Base-by-base conservation (phyloP, 64 coral and sea anemone species). In the Actinia tenebrosa region DNA sequence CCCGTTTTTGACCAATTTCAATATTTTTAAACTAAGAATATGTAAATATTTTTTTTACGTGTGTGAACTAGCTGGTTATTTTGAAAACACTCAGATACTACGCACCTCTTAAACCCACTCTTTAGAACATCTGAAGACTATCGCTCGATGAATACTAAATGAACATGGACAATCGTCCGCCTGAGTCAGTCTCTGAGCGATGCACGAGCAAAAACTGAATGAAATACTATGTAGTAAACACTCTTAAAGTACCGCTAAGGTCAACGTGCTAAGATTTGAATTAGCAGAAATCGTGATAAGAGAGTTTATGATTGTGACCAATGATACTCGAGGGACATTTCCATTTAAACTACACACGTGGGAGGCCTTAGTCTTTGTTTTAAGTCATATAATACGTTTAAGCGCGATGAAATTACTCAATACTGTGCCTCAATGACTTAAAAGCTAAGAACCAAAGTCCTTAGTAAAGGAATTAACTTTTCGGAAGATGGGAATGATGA, bases 311-410 rank as follows among this genome's bases (percentile, higher is more conserved):
- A 75, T 27, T 9, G n/a, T 20, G 63, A 42, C 10, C 0, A 75
- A 75, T 16, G 69, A 43, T 75, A 75, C 26, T 15, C 69, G 69
- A 75, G 69, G 27, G 69, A 43, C 26, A 58, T 5, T 69, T 75
- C 69, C 69, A 75, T 75, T 75, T 75, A 75, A 75, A 75, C 26
- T 10, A 75, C 4, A 30, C 69, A 75, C 69, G 69, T 75, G 69
- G 69, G 69, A 75, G 2, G 13, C 23, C 8, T 42, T 15, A 37
- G 25, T 25, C 25, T 75, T 75, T 75, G 69, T 75, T 26, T 75
- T 75, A 15, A 75, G 8, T 25, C n/a, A 42, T 0, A 30, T 75
- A 30, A 3, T 15, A 25, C 37, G 25, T 30, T 30, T 20, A 66
- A 23, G 63, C 63, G 63, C 22, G 63, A 66, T 20, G n/a, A 66